These are phyloP conservation scores for Pristionchus japonicus DNA, from an alignment of 2,888 invertebrate species.

Conservation along the genomic window DNA sequence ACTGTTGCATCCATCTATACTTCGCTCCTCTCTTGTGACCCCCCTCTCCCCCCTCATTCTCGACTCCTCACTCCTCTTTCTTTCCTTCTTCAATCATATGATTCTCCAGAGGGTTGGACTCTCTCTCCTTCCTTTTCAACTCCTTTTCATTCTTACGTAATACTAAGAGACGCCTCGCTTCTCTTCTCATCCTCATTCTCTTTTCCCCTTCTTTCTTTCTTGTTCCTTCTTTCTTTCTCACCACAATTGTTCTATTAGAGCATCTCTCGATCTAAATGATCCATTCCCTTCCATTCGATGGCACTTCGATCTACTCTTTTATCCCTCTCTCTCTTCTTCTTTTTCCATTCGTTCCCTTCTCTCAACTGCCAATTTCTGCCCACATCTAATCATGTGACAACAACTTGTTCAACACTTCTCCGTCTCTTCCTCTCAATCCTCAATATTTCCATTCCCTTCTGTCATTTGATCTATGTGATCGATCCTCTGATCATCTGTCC, in stretches of 20 bases:
- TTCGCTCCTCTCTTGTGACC: neutral
- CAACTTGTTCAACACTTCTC: neutral
- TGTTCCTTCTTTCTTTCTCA: neutral
- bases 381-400: neutral
- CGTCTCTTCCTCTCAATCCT: neutral
- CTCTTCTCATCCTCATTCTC: neutral
- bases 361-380: neutral
- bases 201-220: neutral
- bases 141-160: neutral
- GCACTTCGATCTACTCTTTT: neutral
- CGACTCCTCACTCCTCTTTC: neutral
- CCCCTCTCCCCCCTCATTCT: neutral
- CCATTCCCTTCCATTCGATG: neutral
- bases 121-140: neutral
- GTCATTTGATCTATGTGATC: neutral
- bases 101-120: conserved; percentile 13
- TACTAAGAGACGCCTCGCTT: neutral
- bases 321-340: neutral
- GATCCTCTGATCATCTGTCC: neutral
- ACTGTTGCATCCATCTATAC: neutral
- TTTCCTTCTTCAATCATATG: conserved; percentile 34
- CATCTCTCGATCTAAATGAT: neutral
- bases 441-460: too few relatives aligned
- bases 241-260: neutral
- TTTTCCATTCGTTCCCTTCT: neutral